Conservation (phyloP, 2,113 vertebrate genomes). For the Chiloscyllium plagiosum region DNA sequence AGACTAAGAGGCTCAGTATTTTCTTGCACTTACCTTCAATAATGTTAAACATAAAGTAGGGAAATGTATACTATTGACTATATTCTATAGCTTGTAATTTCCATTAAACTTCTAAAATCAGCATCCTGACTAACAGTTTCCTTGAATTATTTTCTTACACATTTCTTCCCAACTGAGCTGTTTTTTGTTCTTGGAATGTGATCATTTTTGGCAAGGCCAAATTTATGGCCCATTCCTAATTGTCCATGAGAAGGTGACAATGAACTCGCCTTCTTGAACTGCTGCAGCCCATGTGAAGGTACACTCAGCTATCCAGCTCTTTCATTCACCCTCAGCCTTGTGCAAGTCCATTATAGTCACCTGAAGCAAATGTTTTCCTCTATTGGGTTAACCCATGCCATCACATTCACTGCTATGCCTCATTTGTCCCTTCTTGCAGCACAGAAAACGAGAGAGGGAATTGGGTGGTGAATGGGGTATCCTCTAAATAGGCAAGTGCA, state of each 20-base stretch:
- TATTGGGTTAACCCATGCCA: no score
- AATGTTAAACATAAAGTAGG: background rate
- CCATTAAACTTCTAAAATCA: background rate
- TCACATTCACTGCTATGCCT: background rate
- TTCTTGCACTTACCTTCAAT: background rate
- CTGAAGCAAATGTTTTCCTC: no score
- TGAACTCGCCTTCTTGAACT: background rate
- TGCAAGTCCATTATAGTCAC: no score
- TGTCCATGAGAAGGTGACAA: background rate
- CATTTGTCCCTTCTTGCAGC: background rate
- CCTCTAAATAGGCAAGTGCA: no score
- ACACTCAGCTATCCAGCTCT: background rate
- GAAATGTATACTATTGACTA: background rate
- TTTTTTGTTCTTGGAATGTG: background rate
- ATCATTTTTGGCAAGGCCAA: background rate
- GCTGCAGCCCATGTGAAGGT: background rate
- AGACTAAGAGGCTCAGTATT: no score
- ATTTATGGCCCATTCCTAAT: background rate
- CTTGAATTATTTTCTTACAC: background rate
- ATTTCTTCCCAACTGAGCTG: background rate
- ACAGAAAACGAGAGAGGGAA: background rate
- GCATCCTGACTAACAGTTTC: background rate
- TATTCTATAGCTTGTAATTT: background rate
- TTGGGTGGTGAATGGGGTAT: no score
- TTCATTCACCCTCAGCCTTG: no score